phyloP scores from a whole-genome alignment of 2,888 invertebrate genomes.

The Drosophila sordidapex region DNA sequence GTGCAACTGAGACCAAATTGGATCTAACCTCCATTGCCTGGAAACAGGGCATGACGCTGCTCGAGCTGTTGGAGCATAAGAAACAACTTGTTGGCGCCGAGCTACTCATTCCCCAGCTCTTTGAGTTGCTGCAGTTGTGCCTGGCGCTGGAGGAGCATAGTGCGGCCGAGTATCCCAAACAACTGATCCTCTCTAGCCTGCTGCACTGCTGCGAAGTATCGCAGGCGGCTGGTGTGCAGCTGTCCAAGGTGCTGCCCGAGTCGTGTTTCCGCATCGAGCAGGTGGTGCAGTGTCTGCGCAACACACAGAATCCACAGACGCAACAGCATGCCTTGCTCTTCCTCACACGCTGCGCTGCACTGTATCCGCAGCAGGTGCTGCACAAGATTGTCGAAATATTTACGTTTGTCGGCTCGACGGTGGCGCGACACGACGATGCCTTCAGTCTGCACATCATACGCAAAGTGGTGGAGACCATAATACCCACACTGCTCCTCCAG shows the following conservation, averaged over 20 bases:
- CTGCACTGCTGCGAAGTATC: constrained; percentile 89
- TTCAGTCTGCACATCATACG: constrained; percentile 97
- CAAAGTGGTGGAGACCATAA: constrained; percentile 94
- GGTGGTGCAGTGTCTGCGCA: constrained; percentile 94
- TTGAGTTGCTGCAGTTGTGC: constrained; percentile 92
- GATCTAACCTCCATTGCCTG: constrained; percentile 89
- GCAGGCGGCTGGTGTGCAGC: constrained; percentile 84
- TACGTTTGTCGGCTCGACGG: constrained; percentile 98
- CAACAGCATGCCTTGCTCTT: constrained; percentile 96
- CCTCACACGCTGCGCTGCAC: constrained; percentile 91
- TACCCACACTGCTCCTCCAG: constrained; percentile 91
- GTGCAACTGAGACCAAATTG: constrained; percentile 21
- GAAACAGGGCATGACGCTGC: constrained; percentile 91
- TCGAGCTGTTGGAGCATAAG: constrained; percentile 94
- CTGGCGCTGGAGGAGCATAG: constrained; percentile 92
- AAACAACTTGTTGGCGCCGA: constrained; percentile 90
- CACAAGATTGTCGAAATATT: constrained; percentile 98
- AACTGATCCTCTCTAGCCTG: constrained; percentile 91
- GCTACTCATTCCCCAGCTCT: constrained; percentile 90
- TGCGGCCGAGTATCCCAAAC: constrained; percentile 94
- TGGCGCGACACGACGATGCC: constrained; percentile 96
- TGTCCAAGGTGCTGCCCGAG: constrained; percentile 85
- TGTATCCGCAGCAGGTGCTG: constrained; percentile 93
- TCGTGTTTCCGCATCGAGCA: constrained; percentile 83
- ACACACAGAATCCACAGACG: constrained; percentile 96